Percentiles rank a stretch among this genome's conserved stretches.
phyloP scores from a whole-genome alignment of 2,113 vertebrate genomes.

The Nymphicus hollandicus region DNA sequence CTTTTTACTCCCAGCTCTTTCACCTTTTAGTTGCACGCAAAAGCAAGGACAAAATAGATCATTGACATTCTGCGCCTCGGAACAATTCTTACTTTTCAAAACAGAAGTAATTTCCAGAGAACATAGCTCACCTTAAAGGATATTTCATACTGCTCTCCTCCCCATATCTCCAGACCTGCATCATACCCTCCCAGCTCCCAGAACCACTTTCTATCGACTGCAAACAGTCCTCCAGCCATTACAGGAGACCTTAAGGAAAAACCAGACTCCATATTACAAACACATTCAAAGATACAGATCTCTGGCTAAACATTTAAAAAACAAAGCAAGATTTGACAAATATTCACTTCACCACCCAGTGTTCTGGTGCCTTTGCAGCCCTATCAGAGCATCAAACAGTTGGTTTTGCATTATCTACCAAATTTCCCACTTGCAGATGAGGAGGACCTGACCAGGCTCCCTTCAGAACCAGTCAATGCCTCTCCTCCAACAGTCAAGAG shows the following conservation, averaged over 20 bases:
- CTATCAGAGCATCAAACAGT: neutral
- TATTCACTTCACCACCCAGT: neutral
- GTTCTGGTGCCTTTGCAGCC: neutral
- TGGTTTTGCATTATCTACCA: neutral
- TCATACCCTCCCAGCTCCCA: slow-evolving; percentile 86
- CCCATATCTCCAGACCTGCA: slow-evolving; percentile 86
- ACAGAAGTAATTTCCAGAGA: slow-evolving; percentile 23
- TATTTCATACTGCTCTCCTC: slow-evolving; percentile 87
- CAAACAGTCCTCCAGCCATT: slow-evolving; percentile 97
- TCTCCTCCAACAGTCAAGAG: neutral
- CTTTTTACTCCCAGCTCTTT: neutral
- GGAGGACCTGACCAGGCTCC: neutral
- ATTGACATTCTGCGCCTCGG: neutral
- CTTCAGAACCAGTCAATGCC: slow-evolving; percentile 13
- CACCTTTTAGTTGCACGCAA: neutral
- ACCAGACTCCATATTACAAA: slow-evolving; percentile 60
- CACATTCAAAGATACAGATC: slow-evolving; percentile 11
- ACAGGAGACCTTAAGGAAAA: slow-evolving; percentile 89
- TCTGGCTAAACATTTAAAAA: slow-evolving; percentile 21
- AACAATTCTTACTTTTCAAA: slow-evolving; percentile 33
- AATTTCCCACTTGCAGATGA: neutral
- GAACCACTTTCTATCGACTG: slow-evolving; percentile 98
- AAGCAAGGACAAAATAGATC: slow-evolving; percentile 19
- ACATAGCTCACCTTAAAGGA: slow-evolving; percentile 83
- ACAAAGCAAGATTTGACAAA: slow-evolving; percentile 18